phyloP scores from a whole-genome alignment of 2,888 invertebrate species.

The Tiliacea citrago region DNA sequence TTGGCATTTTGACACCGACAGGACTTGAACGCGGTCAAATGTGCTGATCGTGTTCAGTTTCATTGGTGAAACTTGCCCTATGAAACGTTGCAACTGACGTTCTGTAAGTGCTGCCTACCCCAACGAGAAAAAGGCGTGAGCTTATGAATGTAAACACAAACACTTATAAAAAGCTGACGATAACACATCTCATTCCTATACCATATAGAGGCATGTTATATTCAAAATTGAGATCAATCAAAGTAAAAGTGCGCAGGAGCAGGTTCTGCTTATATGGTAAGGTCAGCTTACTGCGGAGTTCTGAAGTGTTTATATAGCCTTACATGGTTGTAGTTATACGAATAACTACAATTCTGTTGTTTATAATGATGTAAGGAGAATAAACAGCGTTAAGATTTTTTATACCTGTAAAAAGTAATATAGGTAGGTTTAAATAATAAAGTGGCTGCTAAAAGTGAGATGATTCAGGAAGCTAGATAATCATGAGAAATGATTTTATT shows the following conservation, averaged over 20 bases:
- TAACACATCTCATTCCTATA: background rate
- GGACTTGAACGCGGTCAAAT: background rate
- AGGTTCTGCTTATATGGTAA: slow-evolving; percentile 40
- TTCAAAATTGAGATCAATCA: slow-evolving; percentile 44
- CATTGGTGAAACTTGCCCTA: background rate
- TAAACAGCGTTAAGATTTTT: background rate
- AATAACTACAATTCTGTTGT: background rate
- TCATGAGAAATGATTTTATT: background rate
- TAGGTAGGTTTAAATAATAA: background rate
- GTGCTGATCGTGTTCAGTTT: background rate
- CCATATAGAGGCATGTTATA: slow-evolving; percentile 31
- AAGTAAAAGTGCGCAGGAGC: slow-evolving; percentile 56
- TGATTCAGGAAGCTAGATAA: background rate
- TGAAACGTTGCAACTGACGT: background rate
- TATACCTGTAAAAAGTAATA: too few relatives aligned
- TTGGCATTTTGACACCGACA: too few relatives aligned
- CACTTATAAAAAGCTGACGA: background rate
- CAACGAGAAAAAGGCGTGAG: background rate
- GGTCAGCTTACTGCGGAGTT: slow-evolving; percentile 34
- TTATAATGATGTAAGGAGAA: slow-evolving; percentile 11
- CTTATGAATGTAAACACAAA: background rate
- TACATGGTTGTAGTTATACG: slow-evolving; percentile 18
- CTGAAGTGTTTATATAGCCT: slow-evolving; percentile 34
- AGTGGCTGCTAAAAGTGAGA: background rate
- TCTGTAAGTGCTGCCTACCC: background rate